A percentile compares a stretch with the other conserved stretches of the same genome.
Conservation (phyloP, 2,888 invertebrate genomes). For the Aporophyla lueneburgensis region DNA sequence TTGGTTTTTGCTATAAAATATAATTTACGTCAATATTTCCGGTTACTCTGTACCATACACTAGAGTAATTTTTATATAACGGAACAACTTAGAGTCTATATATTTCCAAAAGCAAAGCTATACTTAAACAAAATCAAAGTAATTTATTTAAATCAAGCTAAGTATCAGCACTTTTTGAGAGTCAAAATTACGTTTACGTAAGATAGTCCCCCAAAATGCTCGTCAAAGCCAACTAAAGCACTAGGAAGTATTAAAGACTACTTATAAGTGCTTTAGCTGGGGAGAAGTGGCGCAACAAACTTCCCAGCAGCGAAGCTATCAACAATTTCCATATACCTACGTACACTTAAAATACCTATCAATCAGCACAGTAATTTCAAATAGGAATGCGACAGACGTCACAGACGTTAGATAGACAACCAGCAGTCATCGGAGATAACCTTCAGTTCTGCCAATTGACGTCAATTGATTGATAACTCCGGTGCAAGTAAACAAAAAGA, state of each 20-base stretch:
- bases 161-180: background rate
- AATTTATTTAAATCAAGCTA: background rate
- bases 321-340: constrained; percentile 8
- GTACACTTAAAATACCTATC: constrained; percentile 20
- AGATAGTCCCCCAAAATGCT: too few relatives aligned
- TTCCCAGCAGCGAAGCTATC: background rate
- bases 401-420: constrained; percentile 68
- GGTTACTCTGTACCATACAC: background rate
- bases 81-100: background rate
- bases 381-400: constrained; percentile 69
- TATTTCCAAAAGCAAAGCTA: background rate
- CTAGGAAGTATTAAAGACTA: too few relatives aligned
- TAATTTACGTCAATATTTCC: background rate
- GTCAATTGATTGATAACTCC: constrained; percentile 87
- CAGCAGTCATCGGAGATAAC: constrained; percentile 80
- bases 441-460: constrained; percentile 82
- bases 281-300: background rate
- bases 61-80: background rate
- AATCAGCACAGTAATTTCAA: constrained; percentile 47
- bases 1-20: constrained; percentile 25
- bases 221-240: too few relatives aligned
- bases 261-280: background rate
- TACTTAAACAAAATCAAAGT: background rate
- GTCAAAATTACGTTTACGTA: background rate
- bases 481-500: constrained; percentile 83